Percentiles rank a stretch among this genome's conserved stretches.
Conservation (phyloP, 2,113 vertebrate genomes). For the Phocoena phocoena region DNA sequence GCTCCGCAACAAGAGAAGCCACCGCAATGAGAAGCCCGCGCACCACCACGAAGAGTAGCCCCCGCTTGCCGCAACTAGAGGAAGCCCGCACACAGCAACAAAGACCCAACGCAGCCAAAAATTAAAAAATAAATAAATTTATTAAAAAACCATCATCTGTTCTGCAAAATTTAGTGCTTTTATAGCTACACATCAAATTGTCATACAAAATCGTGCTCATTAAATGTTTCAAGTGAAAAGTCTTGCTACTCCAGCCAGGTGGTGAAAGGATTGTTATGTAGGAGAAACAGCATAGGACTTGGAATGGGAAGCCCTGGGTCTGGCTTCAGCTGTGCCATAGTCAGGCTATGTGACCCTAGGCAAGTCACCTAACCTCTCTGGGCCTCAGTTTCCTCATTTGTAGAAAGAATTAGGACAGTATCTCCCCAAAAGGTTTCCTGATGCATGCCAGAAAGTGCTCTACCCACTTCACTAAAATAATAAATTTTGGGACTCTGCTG, state of each 20-base stretch:
- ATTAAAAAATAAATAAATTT: too few species aligned
- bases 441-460: not conserved
- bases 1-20: too few species aligned
- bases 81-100: too few species aligned
- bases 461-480: not conserved
- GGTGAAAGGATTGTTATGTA: not conserved
- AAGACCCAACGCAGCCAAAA: too few species aligned
- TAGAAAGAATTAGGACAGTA: not conserved
- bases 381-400: not conserved
- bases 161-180: constrained; percentile 45
- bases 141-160: not conserved
- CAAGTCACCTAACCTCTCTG: not conserved
- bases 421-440: not conserved
- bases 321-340: not conserved
- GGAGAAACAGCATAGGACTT: not conserved
- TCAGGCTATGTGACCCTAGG: not conserved
- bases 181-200: not conserved
- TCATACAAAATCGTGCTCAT: constrained; percentile 32
- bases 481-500: not conserved
- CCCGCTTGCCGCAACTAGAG: too few species aligned
- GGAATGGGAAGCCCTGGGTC: not conserved
- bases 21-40: too few species aligned
- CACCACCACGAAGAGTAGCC: too few species aligned
- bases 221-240: not conserved
- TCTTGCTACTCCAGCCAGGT: not conserved